A percentile compares a stretch with the other conserved stretches of the same genome.
Conservation (phyloP, 2,797 vertebrate genomes). For the Phataginus tricuspis region DNA sequence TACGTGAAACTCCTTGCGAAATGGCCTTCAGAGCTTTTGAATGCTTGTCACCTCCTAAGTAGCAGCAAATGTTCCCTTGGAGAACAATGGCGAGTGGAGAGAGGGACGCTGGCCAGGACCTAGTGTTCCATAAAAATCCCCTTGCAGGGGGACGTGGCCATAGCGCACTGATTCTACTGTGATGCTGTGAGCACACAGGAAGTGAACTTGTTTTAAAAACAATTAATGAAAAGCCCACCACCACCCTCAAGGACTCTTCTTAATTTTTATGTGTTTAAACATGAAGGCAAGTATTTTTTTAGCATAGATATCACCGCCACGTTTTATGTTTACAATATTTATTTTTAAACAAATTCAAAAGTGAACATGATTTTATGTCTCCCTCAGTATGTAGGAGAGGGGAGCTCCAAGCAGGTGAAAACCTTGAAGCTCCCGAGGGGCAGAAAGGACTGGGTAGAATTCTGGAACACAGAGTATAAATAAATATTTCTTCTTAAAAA, state of each 20-base stretch:
- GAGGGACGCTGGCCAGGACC: background rate
- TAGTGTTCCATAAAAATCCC: background rate
- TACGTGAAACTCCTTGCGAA: background rate
- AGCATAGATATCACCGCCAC: background rate
- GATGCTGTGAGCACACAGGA: background rate
- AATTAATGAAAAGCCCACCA: background rate
- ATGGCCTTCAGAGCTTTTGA: background rate
- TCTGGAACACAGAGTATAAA: background rate
- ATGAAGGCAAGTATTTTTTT: background rate
- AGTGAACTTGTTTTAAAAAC: background rate
- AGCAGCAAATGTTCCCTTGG: background rate
- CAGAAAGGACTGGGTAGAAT: background rate
- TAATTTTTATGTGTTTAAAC: background rate
- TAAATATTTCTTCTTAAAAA: background rate
- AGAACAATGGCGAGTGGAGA: background rate
- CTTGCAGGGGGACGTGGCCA: background rate
- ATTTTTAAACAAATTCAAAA: background rate
- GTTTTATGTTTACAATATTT: background rate
- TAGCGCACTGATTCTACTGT: rapidly evolving
- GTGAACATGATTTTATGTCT: background rate
- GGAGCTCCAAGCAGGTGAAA: background rate
- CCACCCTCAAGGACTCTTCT: background rate
- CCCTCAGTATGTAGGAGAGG: background rate
- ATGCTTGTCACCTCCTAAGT: background rate
- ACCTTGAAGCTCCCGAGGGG: background rate